Percentiles rank a stretch among this genome's conserved stretches.
Evolutionary conservation across 1,140 invertebrate species (phyloP).

Genomic region (Drosophila pseudoananassae): DNA sequence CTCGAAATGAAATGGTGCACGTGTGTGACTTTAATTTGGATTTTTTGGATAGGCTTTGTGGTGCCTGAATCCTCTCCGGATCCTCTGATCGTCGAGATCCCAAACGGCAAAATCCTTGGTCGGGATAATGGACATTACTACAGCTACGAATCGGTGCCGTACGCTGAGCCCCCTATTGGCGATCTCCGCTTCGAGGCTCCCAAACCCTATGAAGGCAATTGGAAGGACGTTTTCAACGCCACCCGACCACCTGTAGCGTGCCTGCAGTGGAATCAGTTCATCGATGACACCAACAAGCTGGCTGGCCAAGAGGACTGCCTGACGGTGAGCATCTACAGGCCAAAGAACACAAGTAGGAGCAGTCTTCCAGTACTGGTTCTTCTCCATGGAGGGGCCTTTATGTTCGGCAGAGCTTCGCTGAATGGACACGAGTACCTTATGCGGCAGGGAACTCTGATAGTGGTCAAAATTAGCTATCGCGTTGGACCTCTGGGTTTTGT

Average conservation of each 20-base stretch:
- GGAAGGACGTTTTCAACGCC: constrained; percentile 49
- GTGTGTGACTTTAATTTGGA: constrained; percentile 1
- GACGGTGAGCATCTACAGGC: constrained; percentile 81
- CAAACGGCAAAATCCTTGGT: constrained; percentile 84
- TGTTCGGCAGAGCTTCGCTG: constrained; percentile 82
- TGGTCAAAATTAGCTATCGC: constrained; percentile 88
- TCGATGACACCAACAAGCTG: constrained; percentile 16
- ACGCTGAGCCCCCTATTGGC: constrained; percentile 84
- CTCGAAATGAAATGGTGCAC: background rate
- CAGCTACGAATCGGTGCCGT: constrained; percentile 85
- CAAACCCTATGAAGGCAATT: constrained; percentile 33
- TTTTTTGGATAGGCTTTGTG: background rate
- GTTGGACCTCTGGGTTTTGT: constrained; percentile 85
- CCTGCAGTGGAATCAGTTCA: constrained; percentile 63
- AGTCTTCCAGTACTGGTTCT: constrained; percentile 84
- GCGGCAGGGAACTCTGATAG: constrained; percentile 85
- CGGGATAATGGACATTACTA: constrained; percentile 84
- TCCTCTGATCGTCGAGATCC: constrained; percentile 14
- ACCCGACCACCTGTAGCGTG: constrained; percentile 35
- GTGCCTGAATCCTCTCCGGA: background rate
- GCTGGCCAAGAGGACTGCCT: constrained; percentile 82
- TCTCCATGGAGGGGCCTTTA: constrained; percentile 85
- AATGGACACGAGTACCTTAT: constrained; percentile 86
- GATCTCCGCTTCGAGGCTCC: constrained; percentile 82
- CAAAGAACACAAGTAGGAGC: constrained; percentile 19